Evolutionary conservation across 2,797 vertebrate genomes (phyloP), one percentile per base, ranked within the genome.

Genomic region (Hybognathus amarus): DNA sequence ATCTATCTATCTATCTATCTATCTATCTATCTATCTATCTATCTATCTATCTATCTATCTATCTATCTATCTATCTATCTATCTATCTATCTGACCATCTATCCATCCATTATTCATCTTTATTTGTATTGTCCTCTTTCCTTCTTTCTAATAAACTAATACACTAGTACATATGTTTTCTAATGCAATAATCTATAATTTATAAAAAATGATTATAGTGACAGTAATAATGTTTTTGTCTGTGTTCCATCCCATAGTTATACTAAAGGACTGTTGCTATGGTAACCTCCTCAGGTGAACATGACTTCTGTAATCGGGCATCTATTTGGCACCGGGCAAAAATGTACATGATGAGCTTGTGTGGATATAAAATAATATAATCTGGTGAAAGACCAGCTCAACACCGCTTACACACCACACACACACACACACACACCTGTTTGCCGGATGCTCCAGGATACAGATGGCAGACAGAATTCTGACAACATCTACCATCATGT

Each of bases 401-500:
- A 63, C 27, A 73, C 47, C 18, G 61, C 42, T 22, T 67, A n/a
- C 64, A 56, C 52, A 77, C 30, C 52, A 77, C 30, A 33, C 30
- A 33, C 30, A 30, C 30, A 30, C 64, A 56, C 52, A 77, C 22
- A 90, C 94, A 85, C 94, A 98, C 97, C 97, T 94, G 91, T 96
- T 95, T 6, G 96, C 96, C 15, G 93, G 91, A 69, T 95, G 94
- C 2, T 97, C 96, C 59, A 98, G 89, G 88, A 98, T 97, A 74
- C 95, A 98, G 82, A 98, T 95, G 82, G 97, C 97, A 87, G 97
- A 98, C 11, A 98, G 92, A 63, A 98, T 92, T 85, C 91, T 97
- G 79, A 97, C 93, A 40, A 96, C 96, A 83, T 98, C 97, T 80
- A 95, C 96, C 97, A 98, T 98, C 96, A 98, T 98, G 85, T 92